Base-by-base conservation (phyloP, 30 jellyfish, hydroid and myxozoan genomes). In the Aurelia aurita complex sp. Pacific region DNA sequence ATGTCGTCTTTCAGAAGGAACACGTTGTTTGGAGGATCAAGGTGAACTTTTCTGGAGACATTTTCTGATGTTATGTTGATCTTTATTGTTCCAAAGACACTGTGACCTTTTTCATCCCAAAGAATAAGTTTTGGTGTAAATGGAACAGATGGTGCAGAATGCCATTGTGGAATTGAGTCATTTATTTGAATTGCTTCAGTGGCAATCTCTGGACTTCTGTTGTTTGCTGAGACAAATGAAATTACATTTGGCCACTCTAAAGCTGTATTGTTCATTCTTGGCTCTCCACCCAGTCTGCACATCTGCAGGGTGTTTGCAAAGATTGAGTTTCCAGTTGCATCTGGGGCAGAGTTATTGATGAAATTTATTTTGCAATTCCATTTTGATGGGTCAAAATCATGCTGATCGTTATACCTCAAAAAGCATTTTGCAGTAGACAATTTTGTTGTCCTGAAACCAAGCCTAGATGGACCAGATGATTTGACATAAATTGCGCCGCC, bases 401-500 rank as follows among this genome's bases (percentile, higher is more conserved):
- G 60, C 9, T 79, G 83, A 78, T 69, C 68, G 54, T 67, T 89
- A 78, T 84, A 85, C 57, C 88, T 76, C n/a, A 91, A 57, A 52
- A 91, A 91, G 82, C 97, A 91, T 35, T 69, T 62, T 35, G 71
- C 23, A 13, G 88, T 79, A 52, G 80, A 72, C 23, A 91, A 74
- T 60, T 85, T 75, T 6, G 97, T 91, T 18, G 97, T 77, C 52
- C 1, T 43, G 73, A 91, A 91, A 55, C 90, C 97, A 51, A 91
- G 79, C 34, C 97, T 73, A 17, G 83, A 54, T 29, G 93, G 96
- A 2, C 96, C 95, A 4, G 91, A 54, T 13, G 65, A 66, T n/a
- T 85, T 80, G 64, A 74, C 77, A 72, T 84, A 91, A 8, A 91
- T 33, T 3, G 97, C 97, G 16, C 97, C 97, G 1, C 97, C 97